Percentiles rank a stretch among this genome's conserved stretches.
Evolutionary conservation across 2,888 invertebrate species (phyloP).

Genomic region (Trachelus troglodyta): DNA sequence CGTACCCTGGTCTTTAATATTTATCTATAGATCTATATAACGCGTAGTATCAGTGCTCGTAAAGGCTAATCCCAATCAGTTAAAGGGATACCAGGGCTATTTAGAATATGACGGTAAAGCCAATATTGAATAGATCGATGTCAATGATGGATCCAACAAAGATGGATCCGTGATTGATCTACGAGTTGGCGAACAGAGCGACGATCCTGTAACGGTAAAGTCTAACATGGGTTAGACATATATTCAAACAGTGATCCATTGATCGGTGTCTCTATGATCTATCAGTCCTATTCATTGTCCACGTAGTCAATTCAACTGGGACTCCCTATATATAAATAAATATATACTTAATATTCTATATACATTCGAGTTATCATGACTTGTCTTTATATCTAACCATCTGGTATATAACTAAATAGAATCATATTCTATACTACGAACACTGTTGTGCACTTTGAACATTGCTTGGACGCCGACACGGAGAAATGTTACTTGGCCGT

Average conservation of each 20-base stretch:
- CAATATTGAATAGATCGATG: background rate
- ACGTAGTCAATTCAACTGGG: background rate
- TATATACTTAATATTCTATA: background rate
- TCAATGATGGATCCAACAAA: background rate
- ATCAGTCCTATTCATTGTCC: background rate
- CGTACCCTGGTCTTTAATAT: background rate
- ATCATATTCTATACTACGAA: background rate
- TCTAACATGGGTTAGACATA: background rate
- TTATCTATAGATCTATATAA: background rate
- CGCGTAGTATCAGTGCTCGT: background rate
- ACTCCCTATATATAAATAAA: background rate
- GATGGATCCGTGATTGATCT: background rate
- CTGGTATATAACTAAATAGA: background rate
- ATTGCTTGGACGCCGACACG: background rate
- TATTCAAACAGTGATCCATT: slow-evolving; percentile 5
- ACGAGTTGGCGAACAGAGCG: background rate
- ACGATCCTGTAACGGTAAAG: background rate
- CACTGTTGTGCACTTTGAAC: background rate
- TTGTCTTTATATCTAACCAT: background rate
- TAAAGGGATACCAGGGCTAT: background rate
- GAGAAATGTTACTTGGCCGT: background rate
- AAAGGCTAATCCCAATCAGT: background rate
- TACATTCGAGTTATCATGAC: background rate
- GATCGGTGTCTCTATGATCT: background rate
- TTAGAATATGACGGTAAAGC: background rate